Percentiles rank a stretch among this genome's conserved stretches.
These are phyloP conservation scores for Serripes groenlandicus DNA, from an alignment of 2,888 invertebrate species.

Conservation along the genomic window DNA sequence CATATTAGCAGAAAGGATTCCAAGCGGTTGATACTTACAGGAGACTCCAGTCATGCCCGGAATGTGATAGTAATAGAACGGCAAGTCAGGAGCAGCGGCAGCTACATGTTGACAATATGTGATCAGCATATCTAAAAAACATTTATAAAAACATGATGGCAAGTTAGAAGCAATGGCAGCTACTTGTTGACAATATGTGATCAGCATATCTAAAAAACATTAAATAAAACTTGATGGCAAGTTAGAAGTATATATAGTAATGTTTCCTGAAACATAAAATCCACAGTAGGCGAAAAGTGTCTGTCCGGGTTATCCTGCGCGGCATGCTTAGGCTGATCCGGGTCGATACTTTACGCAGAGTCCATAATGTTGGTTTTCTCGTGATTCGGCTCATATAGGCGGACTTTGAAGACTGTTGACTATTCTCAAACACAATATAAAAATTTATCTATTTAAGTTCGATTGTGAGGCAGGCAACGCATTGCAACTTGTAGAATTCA, in stretches of 20 bases:
- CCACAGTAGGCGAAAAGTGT: constrained; percentile 25
- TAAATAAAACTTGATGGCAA: neutral
- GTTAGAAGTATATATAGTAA: constrained; percentile 29
- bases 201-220: neutral
- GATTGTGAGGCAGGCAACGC: no score
- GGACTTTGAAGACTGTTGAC: no score
- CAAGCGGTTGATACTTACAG: no score
- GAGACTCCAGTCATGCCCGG: constrained; percentile 72
- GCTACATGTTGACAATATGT: constrained; percentile 71
- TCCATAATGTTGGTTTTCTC: no score
- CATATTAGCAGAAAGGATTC: no score
- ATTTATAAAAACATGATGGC: neutral
- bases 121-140: constrained; percentile 54
- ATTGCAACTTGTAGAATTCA: no score
- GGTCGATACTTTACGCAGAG: neutral
- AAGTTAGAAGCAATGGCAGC: neutral
- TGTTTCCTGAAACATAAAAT: constrained; percentile 68
- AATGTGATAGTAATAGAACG: constrained; percentile 78
- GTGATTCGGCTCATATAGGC: no score
- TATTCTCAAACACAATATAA: neutral
- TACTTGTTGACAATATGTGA: neutral
- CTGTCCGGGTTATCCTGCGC: neutral
- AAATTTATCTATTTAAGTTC: no score
- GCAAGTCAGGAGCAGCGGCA: constrained; percentile 67
- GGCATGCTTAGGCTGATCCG: neutral